These are phyloP conservation scores for Panulirus ornatus DNA, from an alignment of 1,140 invertebrate genomes.

Conservation along the genomic window DNA sequence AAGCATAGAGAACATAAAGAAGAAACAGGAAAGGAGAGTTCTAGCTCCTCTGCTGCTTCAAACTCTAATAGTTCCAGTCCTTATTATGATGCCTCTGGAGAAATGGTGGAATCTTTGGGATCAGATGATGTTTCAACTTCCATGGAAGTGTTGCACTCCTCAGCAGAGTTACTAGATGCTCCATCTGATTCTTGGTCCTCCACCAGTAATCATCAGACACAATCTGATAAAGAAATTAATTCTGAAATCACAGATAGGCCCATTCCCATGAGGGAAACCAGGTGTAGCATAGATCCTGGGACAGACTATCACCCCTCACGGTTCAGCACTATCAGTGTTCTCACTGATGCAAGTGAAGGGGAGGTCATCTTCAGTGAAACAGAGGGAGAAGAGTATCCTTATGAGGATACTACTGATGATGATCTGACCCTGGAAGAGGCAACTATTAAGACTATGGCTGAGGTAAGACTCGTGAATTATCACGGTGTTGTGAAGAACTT, in stretches of 20 bases:
- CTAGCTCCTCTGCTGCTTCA: slow-evolving; percentile 30
- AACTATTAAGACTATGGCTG: slow-evolving; percentile 62
- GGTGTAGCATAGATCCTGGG: neutral
- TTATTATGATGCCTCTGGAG: slow-evolving; percentile 65
- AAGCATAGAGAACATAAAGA: neutral
- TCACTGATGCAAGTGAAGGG: slow-evolving; percentile 70
- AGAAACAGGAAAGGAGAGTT: slow-evolving; percentile 26
- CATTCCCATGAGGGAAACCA: slow-evolving; percentile 15
- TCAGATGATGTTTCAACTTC: slow-evolving; percentile 72
- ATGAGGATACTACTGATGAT: slow-evolving; percentile 74
- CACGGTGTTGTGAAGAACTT: neutral
- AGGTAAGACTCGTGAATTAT: slow-evolving; percentile 62
- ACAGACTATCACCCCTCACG: slow-evolving; percentile 51
- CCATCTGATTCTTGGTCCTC: slow-evolving; percentile 4
- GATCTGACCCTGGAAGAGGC: slow-evolving; percentile 74
- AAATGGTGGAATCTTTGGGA: slow-evolving; percentile 57
- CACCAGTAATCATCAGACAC: neutral
- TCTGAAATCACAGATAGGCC: neutral
- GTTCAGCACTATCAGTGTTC: slow-evolving; percentile 63
- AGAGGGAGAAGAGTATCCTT: slow-evolving; percentile 71
- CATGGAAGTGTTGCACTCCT: slow-evolving; percentile 71
- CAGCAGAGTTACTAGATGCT: slow-evolving; percentile 61
- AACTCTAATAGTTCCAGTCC: slow-evolving; percentile 62
- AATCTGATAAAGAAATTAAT: neutral
- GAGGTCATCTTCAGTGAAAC: slow-evolving; percentile 73